These are phyloP conservation scores for Eilema griseolum DNA, from an alignment of 2,888 invertebrate genomes.

Conservation along the genomic window DNA sequence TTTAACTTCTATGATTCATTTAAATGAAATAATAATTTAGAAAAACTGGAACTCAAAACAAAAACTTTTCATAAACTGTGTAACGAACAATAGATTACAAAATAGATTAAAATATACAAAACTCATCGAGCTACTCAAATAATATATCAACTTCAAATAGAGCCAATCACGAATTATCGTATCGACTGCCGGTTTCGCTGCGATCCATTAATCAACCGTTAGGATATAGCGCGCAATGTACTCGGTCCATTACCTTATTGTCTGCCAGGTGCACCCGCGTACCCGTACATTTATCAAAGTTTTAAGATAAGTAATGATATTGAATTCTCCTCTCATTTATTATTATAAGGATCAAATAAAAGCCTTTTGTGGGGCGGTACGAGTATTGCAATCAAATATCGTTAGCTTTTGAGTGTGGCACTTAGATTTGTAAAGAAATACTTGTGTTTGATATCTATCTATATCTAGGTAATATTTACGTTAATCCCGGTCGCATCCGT, in stretches of 20 bases:
- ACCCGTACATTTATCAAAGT: conserved; percentile 63
- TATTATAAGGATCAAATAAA: conserved; percentile 31
- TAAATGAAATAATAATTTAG: not conserved
- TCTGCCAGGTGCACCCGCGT: conserved; percentile 65
- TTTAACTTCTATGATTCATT: too few species aligned
- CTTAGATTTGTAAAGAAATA: conserved; percentile 6
- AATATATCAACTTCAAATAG: conserved; percentile 51
- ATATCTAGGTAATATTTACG: not conserved
- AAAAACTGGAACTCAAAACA: too few species aligned
- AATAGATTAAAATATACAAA: not conserved
- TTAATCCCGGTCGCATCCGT: too few species aligned
- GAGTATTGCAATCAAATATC: conserved; percentile 31
- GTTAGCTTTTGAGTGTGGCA: conserved; percentile 7
- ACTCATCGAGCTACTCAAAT: conserved; percentile 35
- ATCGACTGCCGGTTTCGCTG: conserved; percentile 60
- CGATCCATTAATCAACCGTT: conserved; percentile 71
- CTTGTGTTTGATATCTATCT: not conserved
- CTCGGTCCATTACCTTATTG: conserved; percentile 72
- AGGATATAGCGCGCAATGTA: conserved; percentile 67
- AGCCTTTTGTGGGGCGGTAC: conserved; percentile 18
- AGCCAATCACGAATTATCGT: conserved; percentile 62
- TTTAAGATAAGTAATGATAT: conserved; percentile 59
- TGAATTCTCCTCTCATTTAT: conserved; percentile 41
- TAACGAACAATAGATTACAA: conserved; percentile 41
- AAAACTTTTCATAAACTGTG: conserved; percentile 11